Base-by-base conservation (phyloP, 1,140 invertebrate species). In the Teleopsis dalmanni region DNA sequence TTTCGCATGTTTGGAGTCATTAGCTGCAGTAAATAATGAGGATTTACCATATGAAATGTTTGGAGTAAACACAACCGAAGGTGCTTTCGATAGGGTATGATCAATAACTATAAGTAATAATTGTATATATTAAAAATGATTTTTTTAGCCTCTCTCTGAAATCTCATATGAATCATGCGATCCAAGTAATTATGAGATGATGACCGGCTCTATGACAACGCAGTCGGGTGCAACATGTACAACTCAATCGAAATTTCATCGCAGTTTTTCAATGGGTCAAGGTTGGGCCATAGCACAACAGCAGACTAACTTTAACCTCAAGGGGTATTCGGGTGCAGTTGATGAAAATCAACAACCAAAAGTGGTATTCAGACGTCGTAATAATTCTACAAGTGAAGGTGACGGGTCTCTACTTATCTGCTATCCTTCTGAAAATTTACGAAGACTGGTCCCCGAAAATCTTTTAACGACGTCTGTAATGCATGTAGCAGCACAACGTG, bases 341-440 rank as follows among this genome's bases (percentile, higher is more conserved):
- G 50, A 54, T 5, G 55, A 54, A n/a, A 14, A 26, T 5, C 35
- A 50, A 2, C 58, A 62, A 13, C 56, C 62, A 2, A 69, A 70
- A 50, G 68, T 71, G 6, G 57, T 71, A 0, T 65, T 68, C 44
- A 50, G 68, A 0, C 46, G 65, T 0, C 54, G 65, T 4, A 70
- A 68, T n/a, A 68, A 70, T 22, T 67, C 63, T 0, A 63, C 58
- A 8, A 67, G 59, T 37, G 66, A 70, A 44, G 52, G 62, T 21
- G 63, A 78, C 26, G 85, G 85, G 13, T 83, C 84, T 22, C 84
- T 87, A 4, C 70, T 91, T 3, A 71, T 91, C 2, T 89, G 87
- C 54, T 83, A 89, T 67, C 88, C 88, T 3, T 92, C 89, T 10
- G 78, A 83, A 29, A 84, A 84, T 22, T 75, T 91, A 51, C 80